Evolutionary conservation across 2,797 vertebrate species (phyloP).

Genomic region (Meda fulgida): DNA sequence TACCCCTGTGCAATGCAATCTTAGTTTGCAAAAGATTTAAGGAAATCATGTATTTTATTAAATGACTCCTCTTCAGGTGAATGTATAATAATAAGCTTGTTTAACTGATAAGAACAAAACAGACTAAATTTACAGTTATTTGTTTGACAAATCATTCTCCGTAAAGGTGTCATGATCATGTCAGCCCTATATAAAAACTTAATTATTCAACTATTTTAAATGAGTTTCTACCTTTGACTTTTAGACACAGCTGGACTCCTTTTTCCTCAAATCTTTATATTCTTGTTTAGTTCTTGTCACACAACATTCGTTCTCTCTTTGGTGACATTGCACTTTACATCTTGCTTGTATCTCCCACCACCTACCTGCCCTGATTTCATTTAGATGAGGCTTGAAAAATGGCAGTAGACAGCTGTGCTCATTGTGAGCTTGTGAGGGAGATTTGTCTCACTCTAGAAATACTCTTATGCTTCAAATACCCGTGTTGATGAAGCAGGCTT

Average conservation of each 20-base stretch:
- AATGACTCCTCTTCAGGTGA: neutral
- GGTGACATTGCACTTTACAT: constrained; percentile 47
- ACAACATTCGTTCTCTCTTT: constrained; percentile 39
- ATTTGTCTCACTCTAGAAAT: constrained; percentile 33
- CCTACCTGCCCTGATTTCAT: constrained; percentile 49
- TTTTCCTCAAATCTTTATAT: constrained; percentile 31
- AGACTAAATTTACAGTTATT: neutral
- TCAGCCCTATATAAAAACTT: neutral
- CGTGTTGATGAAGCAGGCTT: constrained; percentile 11
- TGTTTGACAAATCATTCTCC: neutral
- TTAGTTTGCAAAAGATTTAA: neutral
- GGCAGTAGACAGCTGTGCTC: constrained; percentile 5
- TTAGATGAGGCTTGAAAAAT: constrained; percentile 52
- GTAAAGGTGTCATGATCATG: neutral
- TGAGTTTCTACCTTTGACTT: neutral
- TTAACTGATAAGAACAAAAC: neutral
- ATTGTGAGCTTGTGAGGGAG: constrained; percentile 19
- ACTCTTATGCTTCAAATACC: constrained; percentile 13
- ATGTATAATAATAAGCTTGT: neutral
- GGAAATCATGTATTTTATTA: neutral
- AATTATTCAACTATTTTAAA: neutral
- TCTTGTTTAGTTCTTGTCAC: constrained; percentile 37
- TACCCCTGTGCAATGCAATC: neutral
- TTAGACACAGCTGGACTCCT: neutral
- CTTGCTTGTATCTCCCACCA: constrained; percentile 41